phyloP scores from a whole-genome alignment of 2,113 vertebrate species.

The Parus major region DNA sequence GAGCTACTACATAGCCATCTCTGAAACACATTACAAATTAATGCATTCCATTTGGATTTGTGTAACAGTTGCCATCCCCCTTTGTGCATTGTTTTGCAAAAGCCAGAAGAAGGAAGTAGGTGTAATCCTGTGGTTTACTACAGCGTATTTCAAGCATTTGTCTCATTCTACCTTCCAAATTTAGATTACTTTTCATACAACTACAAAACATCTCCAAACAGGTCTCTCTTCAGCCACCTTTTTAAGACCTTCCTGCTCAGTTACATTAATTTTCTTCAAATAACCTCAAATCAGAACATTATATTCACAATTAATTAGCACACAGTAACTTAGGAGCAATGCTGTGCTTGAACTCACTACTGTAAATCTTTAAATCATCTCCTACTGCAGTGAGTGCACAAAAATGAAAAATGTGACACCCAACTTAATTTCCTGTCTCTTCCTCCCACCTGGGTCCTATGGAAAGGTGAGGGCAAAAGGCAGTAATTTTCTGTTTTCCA shows the following conservation, averaged over 20 bases:
- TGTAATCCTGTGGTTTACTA: background rate
- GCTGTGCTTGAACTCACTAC: background rate
- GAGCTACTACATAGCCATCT: background rate
- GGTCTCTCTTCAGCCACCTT: background rate
- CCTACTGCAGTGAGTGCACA: background rate
- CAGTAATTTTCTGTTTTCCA: background rate
- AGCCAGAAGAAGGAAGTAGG: background rate
- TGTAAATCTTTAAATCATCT: background rate
- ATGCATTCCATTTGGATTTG: background rate
- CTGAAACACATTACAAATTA: background rate
- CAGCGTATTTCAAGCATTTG: background rate
- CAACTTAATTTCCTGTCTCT: background rate
- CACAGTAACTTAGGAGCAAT: background rate
- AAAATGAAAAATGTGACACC: background rate
- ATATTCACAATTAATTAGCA: background rate
- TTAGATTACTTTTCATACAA: background rate
- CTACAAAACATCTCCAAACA: background rate
- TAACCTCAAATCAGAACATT: background rate
- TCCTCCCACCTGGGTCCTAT: background rate
- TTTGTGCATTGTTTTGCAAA: background rate
- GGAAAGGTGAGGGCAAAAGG: background rate
- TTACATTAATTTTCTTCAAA: background rate
- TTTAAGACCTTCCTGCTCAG: background rate
- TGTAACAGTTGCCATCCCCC: background rate
- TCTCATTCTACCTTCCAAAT: background rate